phyloP scores from a whole-genome alignment of 2,797 vertebrate species.

The Coregonus sp. region DNA sequence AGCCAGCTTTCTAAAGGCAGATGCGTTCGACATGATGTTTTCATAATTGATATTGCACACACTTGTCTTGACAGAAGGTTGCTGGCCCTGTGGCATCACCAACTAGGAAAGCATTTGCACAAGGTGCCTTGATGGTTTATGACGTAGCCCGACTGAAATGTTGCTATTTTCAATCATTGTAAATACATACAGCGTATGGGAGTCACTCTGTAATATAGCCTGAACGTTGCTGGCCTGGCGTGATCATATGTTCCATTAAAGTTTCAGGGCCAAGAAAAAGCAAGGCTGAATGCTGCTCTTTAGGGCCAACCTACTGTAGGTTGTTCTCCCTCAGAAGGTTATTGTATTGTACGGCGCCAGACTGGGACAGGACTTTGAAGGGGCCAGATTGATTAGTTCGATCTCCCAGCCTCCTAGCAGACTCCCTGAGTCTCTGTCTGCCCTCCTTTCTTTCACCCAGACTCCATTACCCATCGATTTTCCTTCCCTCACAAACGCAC shows the following conservation, averaged over 20 bases:
- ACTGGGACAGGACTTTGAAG: constrained; percentile 43
- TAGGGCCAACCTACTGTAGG: constrained; percentile 11
- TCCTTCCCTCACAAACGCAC: constrained; percentile 47
- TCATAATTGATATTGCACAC: too few species aligned
- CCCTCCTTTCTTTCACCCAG: constrained; percentile 63
- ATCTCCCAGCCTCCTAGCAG: constrained; percentile 41
- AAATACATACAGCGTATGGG: constrained; percentile 21
- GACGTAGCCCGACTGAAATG: too few species aligned
- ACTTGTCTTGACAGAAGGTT: too few species aligned
- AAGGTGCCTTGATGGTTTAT: neutral
- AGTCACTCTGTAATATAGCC: constrained; percentile 2
- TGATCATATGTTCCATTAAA: constrained; percentile 27
- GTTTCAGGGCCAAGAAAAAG: neutral
- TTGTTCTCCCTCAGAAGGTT: constrained; percentile 27
- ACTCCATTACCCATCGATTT: constrained; percentile 76
- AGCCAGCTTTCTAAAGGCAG: neutral
- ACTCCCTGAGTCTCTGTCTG: constrained; percentile 43
- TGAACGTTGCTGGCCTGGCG: constrained; percentile 33
- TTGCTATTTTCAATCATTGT: neutral
- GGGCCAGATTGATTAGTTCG: constrained; percentile 55
- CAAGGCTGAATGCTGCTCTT: constrained; percentile 25
- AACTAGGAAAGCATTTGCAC: neutral
- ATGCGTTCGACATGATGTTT: too few species aligned
- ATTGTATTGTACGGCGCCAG: constrained; percentile 29
- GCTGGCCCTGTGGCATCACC: too few species aligned